Evolutionary conservation across 1,140 invertebrate genomes (phyloP), one percentile per base, ranked within the genome.

Genomic region (Pollicipes pollicipes): DNA sequence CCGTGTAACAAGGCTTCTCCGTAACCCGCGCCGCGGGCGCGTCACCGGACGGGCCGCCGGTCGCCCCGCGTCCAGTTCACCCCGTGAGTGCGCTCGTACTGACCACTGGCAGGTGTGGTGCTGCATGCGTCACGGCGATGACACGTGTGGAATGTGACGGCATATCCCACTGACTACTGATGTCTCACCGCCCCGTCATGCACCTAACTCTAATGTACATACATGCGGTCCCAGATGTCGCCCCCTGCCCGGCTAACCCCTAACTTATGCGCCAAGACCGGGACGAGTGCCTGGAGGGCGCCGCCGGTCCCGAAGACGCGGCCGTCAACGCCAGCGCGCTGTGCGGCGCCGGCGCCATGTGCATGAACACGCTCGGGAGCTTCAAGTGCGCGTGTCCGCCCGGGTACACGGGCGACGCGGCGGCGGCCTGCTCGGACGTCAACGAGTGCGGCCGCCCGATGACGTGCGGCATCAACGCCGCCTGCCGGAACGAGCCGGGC

Each of bases 331-430:
- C 75, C 68, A 68, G 72, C 30, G 71, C 72, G 76, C 85, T 87
- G 3, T 94, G 91, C 77, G 90, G 90, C 6, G 90, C 88, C 76
- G 90, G 90, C 58, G 93, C 91, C 1, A 86, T 90, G 77, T 95
- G 91, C 78, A 81, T 89, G 27, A 95, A 95, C 75, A 83, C 84
- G n/a, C 80, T 81, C 4, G 91, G 91, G 16, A 86, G 88, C 2
- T 90, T 86, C 78, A 84, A 86, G 73, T 91, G 89, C 81, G 80
- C 84, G 75, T 91, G 89, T 81, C 85, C 84, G n/a, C 79, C 83
- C 74, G 89, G 89, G 73, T 90, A 85, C 80, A 81, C 85, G 64
- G 86, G 86, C 69, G 78, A 81, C 29, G 78, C 80, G 4, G 63
- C 70, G 26, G 78, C 79, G 74, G 77, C 78, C 70, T 87, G 85